Percentiles rank a stretch among this genome's conserved stretches.
These are phyloP conservation scores for Brachionus plicatilis DNA, from an alignment of 1,140 invertebrate genomes.

Conservation along the genomic window DNA sequence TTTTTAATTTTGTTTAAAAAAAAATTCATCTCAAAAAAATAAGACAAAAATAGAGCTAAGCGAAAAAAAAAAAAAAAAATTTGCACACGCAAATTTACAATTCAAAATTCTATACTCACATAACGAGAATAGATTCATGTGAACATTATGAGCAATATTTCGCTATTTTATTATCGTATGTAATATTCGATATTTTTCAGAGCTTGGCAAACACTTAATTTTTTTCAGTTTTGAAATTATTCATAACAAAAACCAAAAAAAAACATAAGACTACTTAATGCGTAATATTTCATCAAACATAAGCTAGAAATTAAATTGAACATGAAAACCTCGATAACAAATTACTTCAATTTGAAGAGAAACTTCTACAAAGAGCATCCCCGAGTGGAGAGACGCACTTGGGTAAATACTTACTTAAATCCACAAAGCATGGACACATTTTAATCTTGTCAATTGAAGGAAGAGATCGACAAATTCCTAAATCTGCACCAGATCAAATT, in stretches of 20 bases:
- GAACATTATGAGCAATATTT: background rate
- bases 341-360: slow-evolving; percentile 15
- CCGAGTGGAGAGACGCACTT: slow-evolving; percentile 13
- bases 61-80: background rate
- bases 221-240: slow-evolving; percentile 19
- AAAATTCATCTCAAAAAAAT: background rate
- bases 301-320: background rate
- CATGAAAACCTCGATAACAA: slow-evolving; percentile 20
- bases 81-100: background rate
- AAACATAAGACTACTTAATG: background rate
- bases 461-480: slow-evolving; percentile 27
- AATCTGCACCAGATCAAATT: slow-evolving; percentile 39
- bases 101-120: background rate
- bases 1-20: too few relatives aligned
- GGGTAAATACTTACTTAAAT: background rate
- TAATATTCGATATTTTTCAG: background rate
- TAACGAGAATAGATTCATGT: background rate
- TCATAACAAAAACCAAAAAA: background rate
- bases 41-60: background rate
- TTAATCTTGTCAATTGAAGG: background rate
- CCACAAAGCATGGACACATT: background rate
- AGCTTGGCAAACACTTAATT: background rate
- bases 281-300: slow-evolving; percentile 20
- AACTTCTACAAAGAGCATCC: slow-evolving; percentile 36
- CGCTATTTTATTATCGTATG: background rate